phyloP scores from a whole-genome alignment of 1,140 invertebrate species.

The Battus philenor region DNA sequence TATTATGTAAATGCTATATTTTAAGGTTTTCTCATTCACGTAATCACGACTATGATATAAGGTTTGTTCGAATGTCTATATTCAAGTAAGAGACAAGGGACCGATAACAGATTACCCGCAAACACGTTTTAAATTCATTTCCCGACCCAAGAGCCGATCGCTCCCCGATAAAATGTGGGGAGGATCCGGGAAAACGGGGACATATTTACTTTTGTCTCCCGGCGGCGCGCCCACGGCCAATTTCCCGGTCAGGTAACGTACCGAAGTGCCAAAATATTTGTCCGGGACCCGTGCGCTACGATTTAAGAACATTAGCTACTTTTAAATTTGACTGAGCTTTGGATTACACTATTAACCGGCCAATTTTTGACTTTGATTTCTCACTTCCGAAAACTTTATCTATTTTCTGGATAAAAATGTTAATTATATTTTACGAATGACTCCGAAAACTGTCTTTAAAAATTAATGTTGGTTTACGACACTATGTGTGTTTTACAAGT shows the following conservation, averaged over 20 bases:
- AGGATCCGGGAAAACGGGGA: conserved; percentile 61
- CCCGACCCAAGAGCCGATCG: conserved; percentile 71
- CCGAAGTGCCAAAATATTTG: conserved; percentile 71
- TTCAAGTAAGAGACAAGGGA: conserved; percentile 70
- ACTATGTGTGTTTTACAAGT: too few species aligned
- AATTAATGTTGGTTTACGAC: too few species aligned
- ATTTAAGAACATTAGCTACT: conserved; percentile 57
- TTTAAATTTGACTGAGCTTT: conserved; percentile 31
- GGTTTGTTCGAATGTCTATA: conserved; percentile 63
- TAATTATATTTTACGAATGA: too few species aligned
- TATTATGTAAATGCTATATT: neutral
- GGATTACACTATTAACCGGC: too few species aligned
- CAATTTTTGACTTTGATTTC: too few species aligned
- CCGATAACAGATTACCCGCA: conserved; percentile 76
- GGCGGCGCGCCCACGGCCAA: conserved; percentile 56
- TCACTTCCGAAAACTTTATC: too few species aligned
- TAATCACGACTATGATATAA: conserved; percentile 55
- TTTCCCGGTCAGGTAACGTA: conserved; percentile 68
- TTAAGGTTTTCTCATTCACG: conserved; percentile 21
- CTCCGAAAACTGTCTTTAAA: too few species aligned
- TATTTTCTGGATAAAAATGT: too few species aligned
- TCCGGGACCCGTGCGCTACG: conserved; percentile 49
- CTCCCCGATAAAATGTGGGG: conserved; percentile 73
- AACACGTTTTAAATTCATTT: conserved; percentile 76
- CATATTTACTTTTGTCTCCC: conserved; percentile 75